Base-by-base conservation (phyloP, 2,888 invertebrate genomes). In the Eulithis testata region DNA sequence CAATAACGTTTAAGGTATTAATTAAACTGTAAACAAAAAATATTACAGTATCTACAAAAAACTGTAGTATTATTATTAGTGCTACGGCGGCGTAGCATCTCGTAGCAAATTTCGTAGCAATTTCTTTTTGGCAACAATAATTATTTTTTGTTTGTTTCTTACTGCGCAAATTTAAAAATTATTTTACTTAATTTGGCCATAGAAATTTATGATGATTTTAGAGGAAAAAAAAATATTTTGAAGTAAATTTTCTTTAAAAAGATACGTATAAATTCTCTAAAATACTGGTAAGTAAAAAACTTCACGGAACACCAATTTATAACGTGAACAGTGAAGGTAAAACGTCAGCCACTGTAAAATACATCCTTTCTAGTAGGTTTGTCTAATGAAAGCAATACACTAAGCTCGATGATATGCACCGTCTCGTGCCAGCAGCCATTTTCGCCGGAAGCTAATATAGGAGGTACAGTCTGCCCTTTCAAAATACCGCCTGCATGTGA, bases 401-500 rank as follows among this genome's bases (percentile, higher is more conserved):
- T 52, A 60, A 65, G 56, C 60, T 52, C 55, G 40, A 40, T 40
- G 27, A 61, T 69, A 70, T 76, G 74, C 74, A 74, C 40, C 52
- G 61, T 65, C 63, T 60, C 74, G 71, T 50, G 63, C 63, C 57
- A 49, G 49, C 63, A 59, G 44, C 49, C 72, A 75, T 76, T 78
- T 65, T 69, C 70, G 66, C 69, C 74, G 69, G 72, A 74, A 68
- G 72, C 69, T 63, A 72, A 71, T 71, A 70, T 71, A 76, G 72
- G 66, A 66, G 72, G 75, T 72, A 73, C 52, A 51, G 74, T 77
- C 79, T 79, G 82, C 80, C 85, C 85, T 85, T 85, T 85, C 71
- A 75, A 77, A 79, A 76, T 76, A 69, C 78, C 78, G 78, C 75
- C 78, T 76, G 72, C 71, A 73, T 76, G 76, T 83, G 84, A 72